phyloP scores from a whole-genome alignment of 2,113 vertebrate genomes.

The Marmota flaviventris region DNA sequence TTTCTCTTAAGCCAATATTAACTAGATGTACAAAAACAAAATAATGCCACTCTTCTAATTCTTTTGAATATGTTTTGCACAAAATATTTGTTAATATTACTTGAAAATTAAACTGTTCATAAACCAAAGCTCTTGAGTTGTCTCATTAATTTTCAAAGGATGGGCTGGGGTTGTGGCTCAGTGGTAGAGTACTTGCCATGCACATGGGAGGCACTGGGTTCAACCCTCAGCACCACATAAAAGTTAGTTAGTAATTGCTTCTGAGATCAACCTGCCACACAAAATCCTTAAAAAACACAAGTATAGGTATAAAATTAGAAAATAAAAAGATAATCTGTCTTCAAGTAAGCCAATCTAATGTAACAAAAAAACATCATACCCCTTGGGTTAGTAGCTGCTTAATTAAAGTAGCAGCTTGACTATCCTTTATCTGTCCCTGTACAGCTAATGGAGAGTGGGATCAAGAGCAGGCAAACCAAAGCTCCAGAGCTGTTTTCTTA shows the following conservation, averaged over 20 bases:
- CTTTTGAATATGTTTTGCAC: background rate
- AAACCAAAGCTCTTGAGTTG: background rate
- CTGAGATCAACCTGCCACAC: background rate
- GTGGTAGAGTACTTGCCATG: too few relatives aligned
- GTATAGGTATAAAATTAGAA: background rate
- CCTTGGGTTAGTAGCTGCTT: background rate
- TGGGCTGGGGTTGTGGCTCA: too few relatives aligned
- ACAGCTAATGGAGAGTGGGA: background rate
- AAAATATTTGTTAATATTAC: background rate
- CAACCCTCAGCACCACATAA: too few relatives aligned
- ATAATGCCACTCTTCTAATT: background rate
- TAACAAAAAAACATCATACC: background rate
- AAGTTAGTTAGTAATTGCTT: conserved; percentile 1
- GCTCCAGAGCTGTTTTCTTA: background rate
- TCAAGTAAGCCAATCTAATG: background rate
- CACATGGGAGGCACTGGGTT: too few relatives aligned
- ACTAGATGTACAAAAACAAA: background rate
- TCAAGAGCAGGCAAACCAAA: background rate
- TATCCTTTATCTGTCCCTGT: background rate
- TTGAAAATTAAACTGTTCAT: conserved; percentile 6
- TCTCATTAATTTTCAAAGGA: background rate
- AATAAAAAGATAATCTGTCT: background rate
- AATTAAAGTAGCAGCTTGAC: background rate
- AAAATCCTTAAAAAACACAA: background rate
- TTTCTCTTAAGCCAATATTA: background rate